phyloP scores from a whole-genome alignment of 2,797 vertebrate genomes.

The Lutjanus campechanus region DNA sequence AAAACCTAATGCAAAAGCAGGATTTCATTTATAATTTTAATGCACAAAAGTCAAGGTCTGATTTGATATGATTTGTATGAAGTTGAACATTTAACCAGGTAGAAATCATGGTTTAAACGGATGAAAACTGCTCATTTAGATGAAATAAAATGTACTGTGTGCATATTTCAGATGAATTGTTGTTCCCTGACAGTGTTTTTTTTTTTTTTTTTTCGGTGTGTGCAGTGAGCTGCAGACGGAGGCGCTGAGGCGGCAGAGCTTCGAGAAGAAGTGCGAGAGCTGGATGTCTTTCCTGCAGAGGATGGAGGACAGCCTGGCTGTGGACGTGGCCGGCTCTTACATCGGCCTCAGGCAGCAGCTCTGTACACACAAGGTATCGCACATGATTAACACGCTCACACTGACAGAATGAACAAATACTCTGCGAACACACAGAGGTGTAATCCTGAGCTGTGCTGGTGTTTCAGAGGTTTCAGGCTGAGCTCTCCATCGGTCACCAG shows the following conservation, averaged over 20 bases:
- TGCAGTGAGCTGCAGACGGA: constrained; percentile 87
- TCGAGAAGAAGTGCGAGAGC: constrained; percentile 90
- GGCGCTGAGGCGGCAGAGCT: constrained; percentile 84
- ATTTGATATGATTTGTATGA: too few relatives aligned
- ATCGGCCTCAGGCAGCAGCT: constrained; percentile 89
- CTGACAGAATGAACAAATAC: rapidly evolving
- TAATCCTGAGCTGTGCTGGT: neutral
- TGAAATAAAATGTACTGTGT: too few relatives aligned
- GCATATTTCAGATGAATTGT: too few relatives aligned
- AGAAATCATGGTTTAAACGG: too few relatives aligned
- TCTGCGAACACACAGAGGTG: too few relatives aligned
- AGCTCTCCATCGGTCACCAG: constrained; percentile 90
- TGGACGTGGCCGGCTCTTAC: constrained; percentile 82
- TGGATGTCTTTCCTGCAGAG: constrained; percentile 91
- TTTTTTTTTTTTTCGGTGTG: neutral
- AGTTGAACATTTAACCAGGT: too few relatives aligned
- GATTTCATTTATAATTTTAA: too few relatives aligned
- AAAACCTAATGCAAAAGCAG: too few relatives aligned
- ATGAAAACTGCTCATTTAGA: too few relatives aligned
- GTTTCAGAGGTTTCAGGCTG: constrained; percentile 90
- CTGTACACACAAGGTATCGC: constrained; percentile 88
- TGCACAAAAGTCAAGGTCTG: too few relatives aligned
- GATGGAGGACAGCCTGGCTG: constrained; percentile 87
- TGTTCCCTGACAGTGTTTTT: neutral
- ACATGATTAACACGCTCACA: rapidly evolving